A percentile compares a stretch with the other conserved stretches of the same genome.
Conservation (phyloP, 2,888 invertebrate species). For the Lasioglossum figueresi region DNA sequence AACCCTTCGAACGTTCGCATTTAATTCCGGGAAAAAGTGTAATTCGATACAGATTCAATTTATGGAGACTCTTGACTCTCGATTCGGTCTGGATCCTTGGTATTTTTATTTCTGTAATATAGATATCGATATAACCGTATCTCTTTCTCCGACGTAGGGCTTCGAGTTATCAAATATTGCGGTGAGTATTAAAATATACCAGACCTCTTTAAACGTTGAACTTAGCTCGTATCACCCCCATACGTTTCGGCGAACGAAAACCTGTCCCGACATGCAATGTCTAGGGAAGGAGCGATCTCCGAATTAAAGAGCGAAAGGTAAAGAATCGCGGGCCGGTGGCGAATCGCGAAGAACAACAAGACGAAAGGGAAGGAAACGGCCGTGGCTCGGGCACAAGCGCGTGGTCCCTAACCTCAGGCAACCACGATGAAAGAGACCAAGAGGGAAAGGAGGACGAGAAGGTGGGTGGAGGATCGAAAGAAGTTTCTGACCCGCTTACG, state of each 20-base stretch:
- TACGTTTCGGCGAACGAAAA: not conserved
- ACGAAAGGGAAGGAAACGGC: slow-evolving; percentile 46
- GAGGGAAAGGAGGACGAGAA: slow-evolving; percentile 55
- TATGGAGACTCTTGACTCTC: not conserved
- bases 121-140: not conserved
- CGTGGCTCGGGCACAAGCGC: slow-evolving; percentile 69
- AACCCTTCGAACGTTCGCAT: not conserved
- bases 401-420: slow-evolving; percentile 81
- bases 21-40: not conserved
- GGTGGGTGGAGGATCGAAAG: slow-evolving; percentile 79
- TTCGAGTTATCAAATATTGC: not conserved
- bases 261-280: too few species aligned
- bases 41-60: not conserved
- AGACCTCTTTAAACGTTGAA: not conserved
- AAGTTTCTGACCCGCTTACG: slow-evolving; percentile 84
- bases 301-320: not conserved
- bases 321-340: slow-evolving; percentile 5
- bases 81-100: not conserved
- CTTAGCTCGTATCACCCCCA: not conserved
- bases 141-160: not conserved
- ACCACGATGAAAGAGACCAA: slow-evolving; percentile 64
- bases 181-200: not conserved
- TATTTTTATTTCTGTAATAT: not conserved
- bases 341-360: slow-evolving; percentile 53
- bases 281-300: not conserved